Percentiles rank a stretch among this genome's conserved stretches.
These are phyloP conservation scores for Drosophila willistoni DNA, from an alignment of 1,140 invertebrate genomes.

Conservation along the genomic window DNA sequence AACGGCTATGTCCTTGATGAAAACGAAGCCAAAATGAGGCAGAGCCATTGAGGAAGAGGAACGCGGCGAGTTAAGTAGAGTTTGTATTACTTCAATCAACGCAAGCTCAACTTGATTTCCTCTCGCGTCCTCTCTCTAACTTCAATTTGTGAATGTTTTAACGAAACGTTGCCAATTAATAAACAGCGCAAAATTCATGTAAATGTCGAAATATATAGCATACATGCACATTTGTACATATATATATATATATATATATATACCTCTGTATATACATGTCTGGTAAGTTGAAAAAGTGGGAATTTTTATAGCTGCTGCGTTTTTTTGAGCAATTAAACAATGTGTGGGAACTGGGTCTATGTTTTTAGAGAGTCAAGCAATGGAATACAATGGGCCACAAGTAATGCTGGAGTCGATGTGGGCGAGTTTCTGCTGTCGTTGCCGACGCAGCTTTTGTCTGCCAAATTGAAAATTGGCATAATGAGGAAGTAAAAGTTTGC, in stretches of 20 bases:
- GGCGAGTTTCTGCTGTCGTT: not conserved
- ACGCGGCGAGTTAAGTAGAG: not conserved
- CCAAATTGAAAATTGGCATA: constrained; percentile 26
- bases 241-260: not conserved
- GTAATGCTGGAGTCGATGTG: not conserved
- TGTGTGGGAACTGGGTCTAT: constrained; percentile 12
- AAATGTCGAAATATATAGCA: constrained; percentile 57
- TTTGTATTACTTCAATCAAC: not conserved
- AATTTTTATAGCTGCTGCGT: constrained; percentile 75
- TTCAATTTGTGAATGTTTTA: not conserved
- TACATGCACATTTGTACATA: not conserved
- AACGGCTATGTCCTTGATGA: not conserved
- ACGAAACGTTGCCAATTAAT: constrained; percentile 46
- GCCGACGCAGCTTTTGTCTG: not conserved
- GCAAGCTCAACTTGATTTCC: not conserved
- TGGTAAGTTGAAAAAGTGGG: not conserved
- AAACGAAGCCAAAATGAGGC: not conserved
- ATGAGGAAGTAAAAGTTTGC: constrained; percentile 26
- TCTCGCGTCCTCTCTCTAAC: not conserved
- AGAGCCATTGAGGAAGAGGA: not conserved
- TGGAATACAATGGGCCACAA: not conserved
- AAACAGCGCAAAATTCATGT: constrained; percentile 67
- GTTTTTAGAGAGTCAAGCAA: constrained; percentile 5
- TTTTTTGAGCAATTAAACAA: constrained; percentile 75
- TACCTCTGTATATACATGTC: not conserved